Evolutionary conservation across 2,113 vertebrate genomes (phyloP), one percentile per base, ranked within the genome.

Genomic region (Tragelaphus imberbis): DNA sequence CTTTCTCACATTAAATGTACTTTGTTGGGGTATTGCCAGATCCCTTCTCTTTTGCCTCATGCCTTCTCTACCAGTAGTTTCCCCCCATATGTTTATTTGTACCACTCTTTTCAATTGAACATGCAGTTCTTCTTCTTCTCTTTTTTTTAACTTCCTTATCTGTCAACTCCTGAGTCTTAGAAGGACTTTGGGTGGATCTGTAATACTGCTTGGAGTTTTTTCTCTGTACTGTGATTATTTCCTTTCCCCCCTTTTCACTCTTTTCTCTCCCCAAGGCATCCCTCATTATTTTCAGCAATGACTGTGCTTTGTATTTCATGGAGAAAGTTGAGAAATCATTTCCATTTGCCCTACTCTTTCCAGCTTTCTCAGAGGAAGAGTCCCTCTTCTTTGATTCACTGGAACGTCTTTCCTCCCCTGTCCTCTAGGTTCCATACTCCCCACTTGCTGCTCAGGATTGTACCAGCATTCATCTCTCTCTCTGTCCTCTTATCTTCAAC

Each of bases 1-100:
- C 44, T 92, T 92, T 49, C 14, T 84, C 55, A 58, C 21, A 14
- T 13, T n/a, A 65, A 25, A 36, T 51, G 79, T 21, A 5, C 28
- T 21, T 81, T n/a, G 6, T 13, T 61, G 44, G 33, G n/a, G 11
- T n/a, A 1, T 36, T 28, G 3, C 2, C 10, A 36, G n/a, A 36
- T 49, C 14, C 28, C 23, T 53, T 85, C 17, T 21, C 33, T 25
- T 15, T 59, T 58, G 28, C 51, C 56, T n/a, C 4, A 19, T 19
- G n/a, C 25, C 30, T 51, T 51, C 7, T 40, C 3, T 36, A 2
- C 2, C 0, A 10, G 0, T 15, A 7, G n/a, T 3, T 21, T 21
- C 5, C 1, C 2, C 1, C 12, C 1, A 13, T 6, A 3, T 21
- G 2, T 28, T 49, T 77, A 0, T 71, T 53, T 55, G 25, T 1